Base-by-base conservation (phyloP, 2,888 invertebrate species). In the Sminthurinus aureus region DNA sequence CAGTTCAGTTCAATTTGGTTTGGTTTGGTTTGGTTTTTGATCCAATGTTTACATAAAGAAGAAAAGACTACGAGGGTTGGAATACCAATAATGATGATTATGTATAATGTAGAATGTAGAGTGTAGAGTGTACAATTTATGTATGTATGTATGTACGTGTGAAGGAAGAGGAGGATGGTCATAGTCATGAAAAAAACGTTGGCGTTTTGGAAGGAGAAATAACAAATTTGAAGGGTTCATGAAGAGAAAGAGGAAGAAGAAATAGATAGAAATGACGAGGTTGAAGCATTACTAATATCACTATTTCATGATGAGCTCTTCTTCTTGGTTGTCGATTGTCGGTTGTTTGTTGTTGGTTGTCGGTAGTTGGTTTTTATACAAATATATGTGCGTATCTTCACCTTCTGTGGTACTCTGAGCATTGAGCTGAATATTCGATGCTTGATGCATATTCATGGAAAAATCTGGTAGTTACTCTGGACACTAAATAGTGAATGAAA, bases 191-290 rank as follows among this genome's bases (percentile, higher is more conserved):
- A 71, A 38, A 80, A 73, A 81, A 58, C 64, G 73, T 58, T 81
- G 73, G 24, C 64, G 73, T 58, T 81, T 80, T 81, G 24, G 24
- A 69, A 81, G 3, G 6, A 69, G 80, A 81, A 81, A 81, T 81
- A 73, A 81, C 80, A 81, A 81, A 81, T 81, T 81, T 81, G 80
- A 73, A 64, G 80, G 58, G 52, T 51, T 50, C 50, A 15, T 51
- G 71, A 71, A 71, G 13, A 71, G 71, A 24, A 24, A 24, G 71
- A 71, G 24, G 71, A 71, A 24, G n/a, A 20, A 69, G 67, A 69
- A 20, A 69, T 22, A 71, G 71, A 24, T 9, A 24, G 71, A 24
- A 24, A 69, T 22, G 22, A 24, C 22, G 58, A 58, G 58, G 6
- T 4, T 38, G 38, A 38, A 38, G 38, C 38, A 38, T 38, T 38